These are phyloP conservation scores for Hypocryptadius cinnamomeus DNA, from an alignment of 2,113 vertebrate genomes.

Conservation along the genomic window DNA sequence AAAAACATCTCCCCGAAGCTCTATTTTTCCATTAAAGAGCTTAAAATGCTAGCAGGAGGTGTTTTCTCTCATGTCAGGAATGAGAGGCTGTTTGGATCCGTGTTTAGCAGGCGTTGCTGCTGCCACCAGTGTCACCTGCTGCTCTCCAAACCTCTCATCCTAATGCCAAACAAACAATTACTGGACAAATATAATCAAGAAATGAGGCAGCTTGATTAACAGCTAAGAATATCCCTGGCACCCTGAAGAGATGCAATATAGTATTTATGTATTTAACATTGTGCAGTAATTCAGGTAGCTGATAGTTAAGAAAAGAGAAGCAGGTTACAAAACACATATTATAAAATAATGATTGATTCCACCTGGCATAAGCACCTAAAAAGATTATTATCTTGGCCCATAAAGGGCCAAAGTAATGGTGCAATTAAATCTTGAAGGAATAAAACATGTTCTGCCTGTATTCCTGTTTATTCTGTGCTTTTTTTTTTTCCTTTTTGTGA, in stretches of 20 bases:
- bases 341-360: slow-evolving; percentile 39
- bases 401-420: slow-evolving; percentile 29
- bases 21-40: neutral
- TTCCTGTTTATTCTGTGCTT: neutral
- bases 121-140: neutral
- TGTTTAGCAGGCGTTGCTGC: neutral
- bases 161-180: slow-evolving; percentile 40
- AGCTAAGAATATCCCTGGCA: neutral
- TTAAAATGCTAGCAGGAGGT: neutral
- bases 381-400: neutral
- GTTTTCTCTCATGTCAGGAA: neutral
- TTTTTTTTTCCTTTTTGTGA: neutral
- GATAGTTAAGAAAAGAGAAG: slow-evolving; percentile 6
- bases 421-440: slow-evolving; percentile 7
- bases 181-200: slow-evolving; percentile 28
- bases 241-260: slow-evolving; percentile 11
- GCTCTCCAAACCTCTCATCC: neutral
- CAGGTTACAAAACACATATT: slow-evolving; percentile 6
- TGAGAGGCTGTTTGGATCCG: neutral
- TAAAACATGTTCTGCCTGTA: neutral
- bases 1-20: accelerated
- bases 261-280: slow-evolving; percentile 44
- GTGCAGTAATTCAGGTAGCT: slow-evolving; percentile 28
- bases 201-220: slow-evolving; percentile 35
- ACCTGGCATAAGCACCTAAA: neutral